phyloP scores from a whole-genome alignment of 2,888 invertebrate genomes.

The Ctenicera cuprea region DNA sequence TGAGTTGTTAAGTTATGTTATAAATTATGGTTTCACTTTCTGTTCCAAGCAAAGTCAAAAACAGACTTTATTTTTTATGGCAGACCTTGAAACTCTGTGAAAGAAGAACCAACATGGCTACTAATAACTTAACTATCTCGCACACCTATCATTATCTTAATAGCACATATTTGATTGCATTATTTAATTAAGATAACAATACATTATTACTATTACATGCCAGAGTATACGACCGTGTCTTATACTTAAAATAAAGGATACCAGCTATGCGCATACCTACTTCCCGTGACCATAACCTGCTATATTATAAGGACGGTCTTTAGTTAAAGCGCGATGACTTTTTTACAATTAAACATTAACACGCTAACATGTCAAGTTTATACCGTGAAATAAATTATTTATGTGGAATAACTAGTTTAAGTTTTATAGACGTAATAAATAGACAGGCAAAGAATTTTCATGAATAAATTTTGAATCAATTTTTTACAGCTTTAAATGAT shows the following conservation, averaged over 20 bases:
- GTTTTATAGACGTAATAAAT: not conserved
- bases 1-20: too few species aligned
- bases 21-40: not conserved
- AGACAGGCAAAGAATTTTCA: not conserved
- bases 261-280: not conserved
- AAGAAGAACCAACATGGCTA: slow-evolving; percentile 14
- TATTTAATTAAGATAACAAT: slow-evolving; percentile 34
- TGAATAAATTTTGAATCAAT: too few species aligned
- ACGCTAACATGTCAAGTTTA: too few species aligned
- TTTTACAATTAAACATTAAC: not conserved
- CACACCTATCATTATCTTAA: slow-evolving; percentile 32
- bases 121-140: slow-evolving; percentile 27
- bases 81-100: slow-evolving; percentile 20
- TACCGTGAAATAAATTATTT: too few species aligned
- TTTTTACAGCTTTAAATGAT: too few species aligned
- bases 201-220: slow-evolving; percentile 14
- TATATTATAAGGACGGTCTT: slow-evolving; percentile 1
- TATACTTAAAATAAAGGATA: not conserved
- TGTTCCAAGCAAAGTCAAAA: not conserved
- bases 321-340: slow-evolving; percentile 8
- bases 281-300: not conserved
- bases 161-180: slow-evolving; percentile 28
- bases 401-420: not conserved
- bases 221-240: slow-evolving; percentile 19
- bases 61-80: not conserved